Evolutionary conservation across 2,797 vertebrate species (phyloP).

Genomic region (Sandelia bainsii): DNA sequence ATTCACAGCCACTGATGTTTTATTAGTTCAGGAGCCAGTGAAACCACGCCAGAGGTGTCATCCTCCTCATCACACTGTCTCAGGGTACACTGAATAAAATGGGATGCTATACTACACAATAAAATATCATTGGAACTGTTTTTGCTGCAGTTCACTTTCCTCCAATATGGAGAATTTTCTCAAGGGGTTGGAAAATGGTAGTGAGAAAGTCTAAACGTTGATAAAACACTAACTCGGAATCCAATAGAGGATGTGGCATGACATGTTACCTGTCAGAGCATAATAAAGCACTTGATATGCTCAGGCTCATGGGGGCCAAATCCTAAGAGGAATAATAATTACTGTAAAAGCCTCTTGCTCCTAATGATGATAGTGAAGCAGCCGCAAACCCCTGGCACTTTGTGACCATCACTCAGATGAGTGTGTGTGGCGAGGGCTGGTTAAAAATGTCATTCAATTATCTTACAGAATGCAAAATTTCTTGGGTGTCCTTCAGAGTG

Average conservation of each 20-base stretch:
- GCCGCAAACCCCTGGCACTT: constrained; percentile 50
- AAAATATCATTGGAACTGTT: not conserved
- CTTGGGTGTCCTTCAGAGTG: constrained; percentile 52
- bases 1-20: constrained; percentile 15
- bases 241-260: constrained; percentile 16
- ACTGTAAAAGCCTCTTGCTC: constrained; percentile 69
- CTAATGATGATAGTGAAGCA: constrained; percentile 60
- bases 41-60: constrained; percentile 12
- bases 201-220: constrained; percentile 1
- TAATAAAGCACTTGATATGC: constrained; percentile 55
- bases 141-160: constrained; percentile 32
- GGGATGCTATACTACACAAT: not conserved
- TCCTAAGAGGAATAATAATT: constrained; percentile 65
- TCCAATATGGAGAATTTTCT: not conserved
- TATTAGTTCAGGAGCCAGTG: constrained; percentile 29
- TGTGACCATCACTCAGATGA: constrained; percentile 35
- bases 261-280: constrained; percentile 47
- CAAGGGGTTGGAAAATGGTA: not conserved
- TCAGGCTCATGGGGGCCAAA: constrained; percentile 38
- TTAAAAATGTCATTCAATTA: constrained; percentile 57
- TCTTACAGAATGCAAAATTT: constrained; percentile 17
- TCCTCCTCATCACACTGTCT: constrained; percentile 21
- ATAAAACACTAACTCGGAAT: constrained; percentile 25
- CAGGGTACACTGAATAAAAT: constrained; percentile 27
- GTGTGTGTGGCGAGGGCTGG: constrained; percentile 10